phyloP scores from a whole-genome alignment of 2,888 invertebrate genomes.

The Myopa testacea region DNA sequence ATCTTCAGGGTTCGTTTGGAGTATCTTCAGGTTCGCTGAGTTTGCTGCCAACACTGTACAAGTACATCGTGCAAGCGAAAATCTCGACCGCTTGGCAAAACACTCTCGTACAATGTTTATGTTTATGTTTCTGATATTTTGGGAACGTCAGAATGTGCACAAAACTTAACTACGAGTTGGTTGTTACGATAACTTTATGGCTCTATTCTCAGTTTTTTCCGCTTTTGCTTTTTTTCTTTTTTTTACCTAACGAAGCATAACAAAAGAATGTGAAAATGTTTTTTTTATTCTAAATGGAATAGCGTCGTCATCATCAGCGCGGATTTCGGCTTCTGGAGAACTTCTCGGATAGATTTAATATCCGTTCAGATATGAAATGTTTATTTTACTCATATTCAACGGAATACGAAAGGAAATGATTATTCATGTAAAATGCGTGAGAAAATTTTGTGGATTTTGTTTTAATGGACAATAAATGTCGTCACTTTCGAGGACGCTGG shows the following conservation, averaged over 20 bases:
- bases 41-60: too few relatives aligned
- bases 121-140: not conserved
- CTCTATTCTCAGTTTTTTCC: conserved; percentile 8
- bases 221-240: conserved; percentile 45
- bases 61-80: too few relatives aligned
- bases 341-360: not conserved
- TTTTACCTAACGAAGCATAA: conserved; percentile 61
- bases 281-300: conserved; percentile 9
- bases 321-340: not conserved
- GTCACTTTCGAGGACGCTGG: not conserved
- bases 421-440: not conserved
- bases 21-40: too few relatives aligned
- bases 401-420: not conserved
- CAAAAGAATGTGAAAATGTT: conserved; percentile 49
- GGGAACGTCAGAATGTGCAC: not conserved
- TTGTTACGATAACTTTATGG: conserved; percentile 26
- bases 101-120: not conserved
- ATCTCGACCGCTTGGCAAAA: too few relatives aligned
- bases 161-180: not conserved
- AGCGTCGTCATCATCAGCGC: conserved; percentile 4
- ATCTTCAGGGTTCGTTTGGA: too few relatives aligned
- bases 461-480: not conserved
- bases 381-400: not conserved
- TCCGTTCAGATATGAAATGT: too few relatives aligned
- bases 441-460: not conserved